Evolutionary conservation across 92 coral and sea anemone genomes (phyloP), one percentile per base, ranked within the genome.

Genomic region (Zoanthus sociatus): DNA sequence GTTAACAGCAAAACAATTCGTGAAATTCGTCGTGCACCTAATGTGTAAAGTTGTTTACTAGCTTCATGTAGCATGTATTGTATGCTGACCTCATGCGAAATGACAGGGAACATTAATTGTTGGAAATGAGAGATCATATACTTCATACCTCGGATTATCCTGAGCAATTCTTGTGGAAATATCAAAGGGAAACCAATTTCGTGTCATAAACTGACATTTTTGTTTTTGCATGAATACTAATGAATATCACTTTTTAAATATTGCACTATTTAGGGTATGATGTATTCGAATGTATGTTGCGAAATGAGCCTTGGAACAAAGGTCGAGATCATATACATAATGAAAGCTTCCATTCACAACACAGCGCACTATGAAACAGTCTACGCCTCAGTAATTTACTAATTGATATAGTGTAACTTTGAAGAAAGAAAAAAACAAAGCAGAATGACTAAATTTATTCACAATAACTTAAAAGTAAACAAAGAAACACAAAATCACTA

Each of bases 141-240:
- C 26, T 26, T 7, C 74, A 9, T 21, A 58, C 13, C 18, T 21
- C 4, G 44, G 1, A 14, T 9, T 51, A 20, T 76, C 9, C 21
- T 18, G 50, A 50, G 50, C 9, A 9, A 7, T 73, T 73, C 45
- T 7, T 5, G 18, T 73, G 9, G n/a, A 72, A 42, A 46, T 15
- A 37, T 42, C 8, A 72, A 45, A 15, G 21, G 48, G 15, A 45
- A 73, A 73, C 31, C 18, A 37, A 46, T 47, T 51, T 76, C 44
- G 33, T 53, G 32, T 10, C 63, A 20, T 16, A 42, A 20, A 18
- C 63, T 50, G 18, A 63, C 3, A 51, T 50, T 51, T 76, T 76
- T 61, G 79, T 50, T 56, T 76, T 76, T 51, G 64, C 37, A 48
- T 42, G 79, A 48, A 74, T 31, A 46, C 42, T 44, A 32, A 37